These are phyloP conservation scores for Xanthia togata DNA, from an alignment of 2,888 invertebrate species.

Conservation along the genomic window DNA sequence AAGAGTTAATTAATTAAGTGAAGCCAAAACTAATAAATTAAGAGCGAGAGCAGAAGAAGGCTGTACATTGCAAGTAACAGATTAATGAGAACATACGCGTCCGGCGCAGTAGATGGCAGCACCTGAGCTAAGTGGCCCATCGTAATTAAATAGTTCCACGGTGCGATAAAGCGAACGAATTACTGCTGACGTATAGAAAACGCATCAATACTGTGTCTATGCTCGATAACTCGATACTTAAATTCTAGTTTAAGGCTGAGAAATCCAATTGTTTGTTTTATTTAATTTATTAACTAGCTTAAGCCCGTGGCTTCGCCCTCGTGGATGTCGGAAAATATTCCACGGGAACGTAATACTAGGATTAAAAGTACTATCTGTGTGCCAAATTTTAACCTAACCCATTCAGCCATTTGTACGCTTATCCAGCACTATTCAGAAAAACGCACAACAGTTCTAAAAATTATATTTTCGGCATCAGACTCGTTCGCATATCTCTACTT, in stretches of 20 bases:
- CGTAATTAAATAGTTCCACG: slow-evolving; percentile 45
- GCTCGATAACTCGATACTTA: slow-evolving; percentile 1
- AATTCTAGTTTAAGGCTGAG: slow-evolving; percentile 15
- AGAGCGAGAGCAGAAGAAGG: slow-evolving; percentile 18
- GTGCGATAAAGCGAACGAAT: slow-evolving; percentile 32
- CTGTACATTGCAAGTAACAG: slow-evolving; percentile 49
- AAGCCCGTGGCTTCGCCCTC: too few species aligned
- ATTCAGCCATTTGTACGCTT: too few species aligned
- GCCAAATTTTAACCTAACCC: too few species aligned
- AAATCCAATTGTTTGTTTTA: not conserved
- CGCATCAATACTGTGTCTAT: slow-evolving; percentile 30
- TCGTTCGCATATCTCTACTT: too few species aligned
- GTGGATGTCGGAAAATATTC: too few species aligned
- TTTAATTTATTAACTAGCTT: not conserved
- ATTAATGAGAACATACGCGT: slow-evolving; percentile 41
- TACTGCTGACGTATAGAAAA: slow-evolving; percentile 14
- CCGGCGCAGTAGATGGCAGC: slow-evolving; percentile 36
- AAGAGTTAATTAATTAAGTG: not conserved
- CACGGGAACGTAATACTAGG: too few species aligned
- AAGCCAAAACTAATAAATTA: slow-evolving; percentile 38
- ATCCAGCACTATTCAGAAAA: too few species aligned
- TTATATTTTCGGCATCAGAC: too few species aligned
- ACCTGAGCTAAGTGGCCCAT: slow-evolving; percentile 31
- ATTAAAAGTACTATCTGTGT: too few species aligned
- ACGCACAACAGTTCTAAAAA: too few species aligned